Base-by-base conservation (phyloP, 1,140 invertebrate genomes). In the Drosophila grimshawi region DNA sequence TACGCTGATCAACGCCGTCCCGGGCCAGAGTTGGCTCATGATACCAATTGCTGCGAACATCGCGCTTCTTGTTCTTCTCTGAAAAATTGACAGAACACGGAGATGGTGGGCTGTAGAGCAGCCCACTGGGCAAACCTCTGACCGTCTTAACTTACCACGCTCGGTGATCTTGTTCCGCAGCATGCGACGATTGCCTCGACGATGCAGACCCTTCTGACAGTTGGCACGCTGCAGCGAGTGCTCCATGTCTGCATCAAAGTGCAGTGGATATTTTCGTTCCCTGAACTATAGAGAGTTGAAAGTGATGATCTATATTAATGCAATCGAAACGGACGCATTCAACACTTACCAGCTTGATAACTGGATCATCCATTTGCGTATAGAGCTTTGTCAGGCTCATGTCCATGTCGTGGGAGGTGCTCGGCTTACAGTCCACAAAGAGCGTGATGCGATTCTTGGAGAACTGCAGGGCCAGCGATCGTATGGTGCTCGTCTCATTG, bases 221-320 rank as follows among this genome's bases (percentile, higher is more conserved):
- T 92, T 92, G 70, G 92, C 92, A 11, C 91, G 74, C 41, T 90
- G 82, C 68, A 92, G 66, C n/a, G 92, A 92, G 35, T 80, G 74
- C 48, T 92, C 92, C 62, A 92, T 81, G 67, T 91, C 86, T 5
- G 76, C 91, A 76, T 93, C 93, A 4, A 94, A 91, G 65, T 93
- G 92, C 63, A 94, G 81, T 3, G 92, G 91, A 80, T 94, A 94
- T 72, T 93, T 93, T 57, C 92, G 93, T 90, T 94, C 94, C 39
- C 93, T 91, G 72, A 93, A 93, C 93, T 92, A 48, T 37, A 59
- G 59, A 64, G 7, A 48, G 60, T 11, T 19, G 3, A 41, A 30
- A 19, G 27, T 10, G 1, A 8, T 51, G 11, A 33, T 32, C 27
- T 41, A 33, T 7, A 35, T 5, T 27, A 27, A 2, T 43, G n/a